phyloP scores from a whole-genome alignment of 2,797 vertebrate genomes.

The Microctenopoma steveboyesi region DNA sequence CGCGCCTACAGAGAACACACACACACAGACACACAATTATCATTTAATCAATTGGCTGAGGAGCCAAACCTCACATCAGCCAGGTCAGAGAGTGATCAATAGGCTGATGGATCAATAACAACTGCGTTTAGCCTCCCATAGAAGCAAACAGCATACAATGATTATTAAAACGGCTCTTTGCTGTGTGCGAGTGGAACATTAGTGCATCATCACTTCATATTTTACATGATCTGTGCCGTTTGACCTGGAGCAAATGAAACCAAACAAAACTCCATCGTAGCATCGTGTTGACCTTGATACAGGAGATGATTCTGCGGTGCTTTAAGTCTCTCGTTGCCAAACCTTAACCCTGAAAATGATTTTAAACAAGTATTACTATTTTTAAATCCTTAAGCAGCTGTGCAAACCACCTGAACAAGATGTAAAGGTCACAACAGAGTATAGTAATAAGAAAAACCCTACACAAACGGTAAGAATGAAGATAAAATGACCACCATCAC shows the following conservation, averaged over 20 bases:
- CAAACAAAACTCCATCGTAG: neutral
- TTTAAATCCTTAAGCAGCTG: neutral
- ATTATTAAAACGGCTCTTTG: neutral
- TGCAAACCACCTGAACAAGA: neutral
- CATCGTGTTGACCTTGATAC: neutral
- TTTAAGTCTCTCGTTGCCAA: too few species aligned
- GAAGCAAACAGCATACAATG: neutral
- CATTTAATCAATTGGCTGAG: conserved; percentile 69
- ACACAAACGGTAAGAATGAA: too few species aligned
- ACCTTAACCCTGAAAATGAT: too few species aligned
- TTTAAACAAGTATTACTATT: neutral
- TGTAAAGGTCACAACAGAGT: neutral
- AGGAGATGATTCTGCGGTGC: too few species aligned
- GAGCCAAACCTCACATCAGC: conserved; percentile 70
- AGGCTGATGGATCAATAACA: conserved; percentile 60
- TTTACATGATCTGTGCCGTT: neutral
- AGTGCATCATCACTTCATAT: conserved; percentile 9
- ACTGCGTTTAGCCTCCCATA: conserved; percentile 8
- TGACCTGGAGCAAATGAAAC: neutral
- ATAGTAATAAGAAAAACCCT: neutral
- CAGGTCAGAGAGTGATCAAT: conserved; percentile 66
- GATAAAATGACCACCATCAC: neutral
- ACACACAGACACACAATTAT: conserved; percentile 48
- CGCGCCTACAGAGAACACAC: conserved; percentile 75
- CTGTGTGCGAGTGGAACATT: neutral